Base-by-base conservation (phyloP, 2,888 invertebrate species). In the Synanthedon myopaeformis region DNA sequence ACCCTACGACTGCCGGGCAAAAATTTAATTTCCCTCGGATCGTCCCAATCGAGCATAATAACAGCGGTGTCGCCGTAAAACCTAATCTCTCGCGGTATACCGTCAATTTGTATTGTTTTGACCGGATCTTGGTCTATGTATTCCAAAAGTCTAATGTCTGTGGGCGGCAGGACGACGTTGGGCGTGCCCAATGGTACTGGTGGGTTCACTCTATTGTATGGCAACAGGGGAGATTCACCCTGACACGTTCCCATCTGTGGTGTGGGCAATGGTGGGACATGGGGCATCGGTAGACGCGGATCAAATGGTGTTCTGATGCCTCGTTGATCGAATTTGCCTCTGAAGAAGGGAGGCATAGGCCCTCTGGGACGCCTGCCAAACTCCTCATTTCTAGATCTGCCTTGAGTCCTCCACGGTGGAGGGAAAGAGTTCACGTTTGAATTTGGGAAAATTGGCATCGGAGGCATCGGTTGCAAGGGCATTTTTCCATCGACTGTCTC, bases 41-140 rank as follows among this genome's bases (percentile, higher is more conserved):
- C 95, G 62, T 94, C 93, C 90, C 94, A 93, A 55, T 92, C 93
- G 83, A 96, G 90, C 71, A 97, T 93, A 1, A 95, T 93, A 41
- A 97, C 90, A 0, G 95, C 96, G 1, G 92, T 93, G 57, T 95
- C 92, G 17, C 94, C 95, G 67, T 97, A 96, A 67, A 95, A 96
- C 17, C 96, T 86, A 51, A 96, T 94, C 70, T 95, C 95, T 61
- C 95, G 89, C 0, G 93, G 91, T 14, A 92, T 82, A 0, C 93
- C 93, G 71, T 96, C 96, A 50, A 97, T 95, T 56, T 92, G 92
- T 42, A 96, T 94, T 4, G 92, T 92, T 63, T 93, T 93, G 61
- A 93, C 92, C 0, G 93, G 91, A 68, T 94, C 94, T 53, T 78
- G 79, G 48, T 86, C 83, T 11, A 88, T 84, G 59, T 79, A 88